Base-by-base conservation (phyloP, 2,888 invertebrate genomes). In the Mesorhabditis spiculigera region DNA sequence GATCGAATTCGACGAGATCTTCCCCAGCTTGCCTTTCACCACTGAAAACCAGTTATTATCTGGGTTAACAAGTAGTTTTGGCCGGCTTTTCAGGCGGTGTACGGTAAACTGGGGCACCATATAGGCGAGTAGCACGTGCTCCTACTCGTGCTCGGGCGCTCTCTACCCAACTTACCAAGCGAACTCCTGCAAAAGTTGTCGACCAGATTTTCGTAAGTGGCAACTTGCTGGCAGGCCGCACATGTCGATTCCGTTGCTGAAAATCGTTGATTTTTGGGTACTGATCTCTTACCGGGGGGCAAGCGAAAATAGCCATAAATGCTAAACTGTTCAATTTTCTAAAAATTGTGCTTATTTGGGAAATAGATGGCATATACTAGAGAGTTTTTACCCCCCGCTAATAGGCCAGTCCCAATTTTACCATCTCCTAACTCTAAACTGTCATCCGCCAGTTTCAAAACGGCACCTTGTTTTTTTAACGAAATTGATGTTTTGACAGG, bases 121-220 rank as follows among this genome's bases (percentile, higher is more conserved):
- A 58, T 16, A n/a, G 13, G 3, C n/a, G 13, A 3, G 58, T 10
- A 13, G 16, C n/a, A 4, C n/a, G 10, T 58, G 13, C 3, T 13
- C 13, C n/a, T n/a, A n/a, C n/a, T n/a, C n/a, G n/a, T n/a, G n/a
- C n/a, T n/a, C n/a, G n/a, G n/a, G 16, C 3, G 16, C n/a, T 13
- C 58, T 10, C 4, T 16, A n/a, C n/a, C 10, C 5, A 13, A 75
- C 88, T 86, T 85, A 90, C 90, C 90, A 75, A 89, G 87, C 68
- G 88, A 87, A 16, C 90, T 87, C 70, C 89, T 84, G 79, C 90
- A 90, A 81, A 87, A 90, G 81, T 89, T 88, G 83, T 90, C 90
- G 73, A 90, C 86, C 71, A 90, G 88, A 77, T 90, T 90, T 84
- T 90, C 90, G 79, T 89, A 90, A 4, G 90, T 90, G 70, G 88